These are phyloP conservation scores for Chrysolina americana DNA, from an alignment of 2,888 invertebrate species.

Conservation along the genomic window DNA sequence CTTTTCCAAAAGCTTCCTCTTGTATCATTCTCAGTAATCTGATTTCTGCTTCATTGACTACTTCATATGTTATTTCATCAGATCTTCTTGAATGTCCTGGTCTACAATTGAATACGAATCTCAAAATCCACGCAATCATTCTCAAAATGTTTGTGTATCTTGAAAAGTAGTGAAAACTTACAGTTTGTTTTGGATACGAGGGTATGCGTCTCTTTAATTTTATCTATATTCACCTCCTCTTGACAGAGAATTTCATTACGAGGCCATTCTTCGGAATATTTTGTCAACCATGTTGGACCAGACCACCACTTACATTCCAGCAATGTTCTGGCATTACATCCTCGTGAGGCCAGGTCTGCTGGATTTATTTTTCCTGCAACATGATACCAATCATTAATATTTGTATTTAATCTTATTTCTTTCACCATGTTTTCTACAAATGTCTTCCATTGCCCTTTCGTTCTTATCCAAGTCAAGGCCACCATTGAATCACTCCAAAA, in stretches of 20 bases:
- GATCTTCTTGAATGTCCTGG: neutral
- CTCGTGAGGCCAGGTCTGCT: too few relatives aligned
- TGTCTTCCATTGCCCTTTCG: neutral
- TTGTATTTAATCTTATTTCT: neutral
- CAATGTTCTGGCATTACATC: too few relatives aligned
- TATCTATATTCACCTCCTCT: neutral
- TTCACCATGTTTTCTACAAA: neutral
- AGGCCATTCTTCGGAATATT: neutral
- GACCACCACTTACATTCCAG: too few relatives aligned
- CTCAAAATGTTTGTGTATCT: neutral
- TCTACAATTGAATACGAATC: neutral
- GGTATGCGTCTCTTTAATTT: neutral
- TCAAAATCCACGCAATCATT: neutral
- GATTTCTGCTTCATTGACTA: too few relatives aligned
- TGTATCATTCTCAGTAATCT: slow-evolving; percentile 8
- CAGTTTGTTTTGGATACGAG: neutral
- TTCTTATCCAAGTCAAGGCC: neutral
- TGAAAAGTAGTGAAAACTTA: neutral
- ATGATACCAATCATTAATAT: neutral
- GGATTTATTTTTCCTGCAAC: too few relatives aligned
- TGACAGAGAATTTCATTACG: neutral
- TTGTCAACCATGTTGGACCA: neutral
- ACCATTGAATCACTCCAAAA: too few relatives aligned
- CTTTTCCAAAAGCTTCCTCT: slow-evolving; percentile 1
- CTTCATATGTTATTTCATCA: neutral